These are phyloP conservation scores for Peromyscus maniculatus DNA, from an alignment of 2,113 vertebrate species.

Conservation along the genomic window DNA sequence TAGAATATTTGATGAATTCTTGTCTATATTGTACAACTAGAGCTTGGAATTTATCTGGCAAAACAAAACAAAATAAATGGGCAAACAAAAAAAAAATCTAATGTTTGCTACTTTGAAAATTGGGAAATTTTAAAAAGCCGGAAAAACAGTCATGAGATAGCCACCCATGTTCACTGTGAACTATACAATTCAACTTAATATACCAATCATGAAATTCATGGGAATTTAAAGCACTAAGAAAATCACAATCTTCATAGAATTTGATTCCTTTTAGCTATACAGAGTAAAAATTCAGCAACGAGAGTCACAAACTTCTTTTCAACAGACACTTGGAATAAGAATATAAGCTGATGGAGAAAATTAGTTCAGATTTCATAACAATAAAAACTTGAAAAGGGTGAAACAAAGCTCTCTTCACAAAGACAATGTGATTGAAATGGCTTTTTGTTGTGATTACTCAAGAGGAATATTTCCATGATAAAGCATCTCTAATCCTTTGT, in stretches of 20 bases:
- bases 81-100: constrained; percentile 39
- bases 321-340: constrained; percentile 49
- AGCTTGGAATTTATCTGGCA: constrained; percentile 40
- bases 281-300: constrained; percentile 52
- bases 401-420: constrained; percentile 69
- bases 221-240: constrained; percentile 12
- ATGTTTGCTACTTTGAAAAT: constrained; percentile 28
- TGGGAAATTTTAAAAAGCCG: constrained; percentile 26
- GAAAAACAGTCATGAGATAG: not conserved
- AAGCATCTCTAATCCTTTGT: constrained; percentile 66
- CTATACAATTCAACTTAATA: constrained; percentile 25
- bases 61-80: constrained; percentile 57
- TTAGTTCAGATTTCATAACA: constrained; percentile 65
- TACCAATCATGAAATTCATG: constrained; percentile 60
- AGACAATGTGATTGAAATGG: constrained; percentile 62
- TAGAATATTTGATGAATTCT: not conserved
- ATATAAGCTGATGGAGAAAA: constrained; percentile 69
- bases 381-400: constrained; percentile 71
- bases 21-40: not conserved
- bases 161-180: constrained; percentile 28
- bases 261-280: constrained; percentile 51
- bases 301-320: constrained; percentile 54
- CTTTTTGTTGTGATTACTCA: constrained; percentile 60
- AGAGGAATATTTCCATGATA: constrained; percentile 70
- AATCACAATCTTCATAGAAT: not conserved